These are phyloP conservation scores for Cryptotis parvus DNA, from an alignment of 2,113 vertebrate species.

Conservation along the genomic window DNA sequence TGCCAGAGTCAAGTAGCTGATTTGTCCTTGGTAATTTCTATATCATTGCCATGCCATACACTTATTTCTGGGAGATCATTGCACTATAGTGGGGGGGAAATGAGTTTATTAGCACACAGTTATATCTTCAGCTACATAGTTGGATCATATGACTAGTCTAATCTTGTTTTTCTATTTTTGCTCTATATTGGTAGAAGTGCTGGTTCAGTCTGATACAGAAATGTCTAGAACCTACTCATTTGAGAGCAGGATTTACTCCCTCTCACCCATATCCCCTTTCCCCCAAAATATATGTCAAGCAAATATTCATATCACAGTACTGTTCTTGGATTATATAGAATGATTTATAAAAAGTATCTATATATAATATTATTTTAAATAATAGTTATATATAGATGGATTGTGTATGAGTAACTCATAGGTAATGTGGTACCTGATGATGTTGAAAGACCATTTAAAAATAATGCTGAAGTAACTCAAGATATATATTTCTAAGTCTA, in stretches of 20 bases:
- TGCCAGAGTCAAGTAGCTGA: no score
- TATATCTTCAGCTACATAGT: neutral
- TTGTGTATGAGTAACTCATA: neutral
- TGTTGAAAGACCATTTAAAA: neutral
- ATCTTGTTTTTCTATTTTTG: no score
- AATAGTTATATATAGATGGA: no score
- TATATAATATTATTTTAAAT: neutral
- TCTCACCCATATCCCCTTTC: no score
- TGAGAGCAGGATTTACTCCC: no score
- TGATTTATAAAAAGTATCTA: neutral
- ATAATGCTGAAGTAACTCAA: neutral
- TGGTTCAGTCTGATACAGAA: no score
- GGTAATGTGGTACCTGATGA: neutral
- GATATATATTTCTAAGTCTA: no score
- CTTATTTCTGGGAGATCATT: accelerated
- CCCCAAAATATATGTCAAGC: neutral
- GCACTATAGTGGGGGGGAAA: no score
- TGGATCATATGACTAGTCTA: no score
- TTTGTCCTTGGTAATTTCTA: neutral
- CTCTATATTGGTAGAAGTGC: no score
- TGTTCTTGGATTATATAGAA: neutral
- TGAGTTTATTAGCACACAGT: accelerated
- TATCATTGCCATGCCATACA: neutral
- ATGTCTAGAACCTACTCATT: no score
- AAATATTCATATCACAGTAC: neutral